These are phyloP conservation scores for Pipistrellus nathusii DNA, from an alignment of 2,797 vertebrate species.

Conservation along the genomic window DNA sequence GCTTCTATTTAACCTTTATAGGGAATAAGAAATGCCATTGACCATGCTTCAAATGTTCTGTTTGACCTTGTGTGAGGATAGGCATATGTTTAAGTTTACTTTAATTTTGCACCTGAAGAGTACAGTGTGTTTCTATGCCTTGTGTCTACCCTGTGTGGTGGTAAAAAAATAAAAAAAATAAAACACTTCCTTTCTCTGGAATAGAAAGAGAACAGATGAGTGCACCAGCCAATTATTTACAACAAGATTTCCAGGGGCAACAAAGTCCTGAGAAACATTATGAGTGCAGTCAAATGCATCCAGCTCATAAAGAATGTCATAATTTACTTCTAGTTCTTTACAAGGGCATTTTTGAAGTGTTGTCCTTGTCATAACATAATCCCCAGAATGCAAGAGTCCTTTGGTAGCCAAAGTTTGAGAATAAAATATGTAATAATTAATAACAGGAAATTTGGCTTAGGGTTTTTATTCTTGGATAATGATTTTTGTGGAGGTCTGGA, in stretches of 20 bases:
- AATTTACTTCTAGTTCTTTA: constrained; percentile 62
- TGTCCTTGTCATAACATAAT: constrained; percentile 35
- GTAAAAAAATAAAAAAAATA: constrained; percentile 55
- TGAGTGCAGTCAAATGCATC: constrained; percentile 62
- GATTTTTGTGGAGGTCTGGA: not conserved
- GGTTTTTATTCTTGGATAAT: not conserved
- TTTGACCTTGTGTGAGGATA: constrained; percentile 60
- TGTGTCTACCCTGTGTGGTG: constrained; percentile 55
- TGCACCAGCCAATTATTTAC: constrained; percentile 79
- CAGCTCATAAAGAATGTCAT: constrained; percentile 63
- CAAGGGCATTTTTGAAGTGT: constrained; percentile 67
- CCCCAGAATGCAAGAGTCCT: not conserved
- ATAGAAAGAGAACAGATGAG: constrained; percentile 76
- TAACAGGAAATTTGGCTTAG: not conserved
- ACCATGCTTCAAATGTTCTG: constrained; percentile 45
- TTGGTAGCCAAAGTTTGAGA: not conserved
- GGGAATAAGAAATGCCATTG: constrained; percentile 40
- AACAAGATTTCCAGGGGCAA: constrained; percentile 75
- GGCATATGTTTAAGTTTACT: constrained; percentile 28
- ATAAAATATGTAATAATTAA: constrained; percentile 28
- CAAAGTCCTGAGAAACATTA: constrained; percentile 72
- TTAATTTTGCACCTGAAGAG: constrained; percentile 52
- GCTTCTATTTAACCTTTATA: constrained; percentile 43
- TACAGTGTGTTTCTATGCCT: constrained; percentile 59
- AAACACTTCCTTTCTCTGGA: constrained; percentile 70